Conservation (phyloP, 2,888 invertebrate genomes). For the Augochlorella aurata region DNA sequence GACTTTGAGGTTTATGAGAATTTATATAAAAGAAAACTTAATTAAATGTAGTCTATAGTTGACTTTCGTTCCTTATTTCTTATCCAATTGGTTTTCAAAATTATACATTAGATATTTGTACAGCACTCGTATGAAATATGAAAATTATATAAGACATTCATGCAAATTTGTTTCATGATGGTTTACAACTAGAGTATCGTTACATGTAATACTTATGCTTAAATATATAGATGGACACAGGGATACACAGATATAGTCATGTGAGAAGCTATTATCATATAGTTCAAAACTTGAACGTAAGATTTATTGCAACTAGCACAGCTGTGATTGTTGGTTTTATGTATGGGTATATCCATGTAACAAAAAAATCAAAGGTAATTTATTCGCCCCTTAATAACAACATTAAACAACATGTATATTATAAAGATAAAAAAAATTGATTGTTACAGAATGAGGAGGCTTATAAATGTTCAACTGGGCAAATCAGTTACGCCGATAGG, state of each 20-base stretch:
- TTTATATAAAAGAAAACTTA: not conserved
- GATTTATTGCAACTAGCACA: not conserved
- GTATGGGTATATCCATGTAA: too few species aligned
- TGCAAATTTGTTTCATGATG: not conserved
- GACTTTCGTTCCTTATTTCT: not conserved
- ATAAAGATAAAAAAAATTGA: slow-evolving; percentile 81
- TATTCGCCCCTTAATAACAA: not conserved
- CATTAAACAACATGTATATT: too few species aligned
- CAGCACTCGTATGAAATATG: not conserved
- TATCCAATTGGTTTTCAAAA: not conserved
- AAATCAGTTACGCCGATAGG: slow-evolving; percentile 90
- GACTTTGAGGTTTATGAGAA: not conserved
- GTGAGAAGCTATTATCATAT: slow-evolving; percentile 84
- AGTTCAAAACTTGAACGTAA: not conserved
- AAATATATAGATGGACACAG: slow-evolving; percentile 89
- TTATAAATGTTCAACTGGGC: slow-evolving; percentile 86
- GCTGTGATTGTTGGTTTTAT: too few species aligned
- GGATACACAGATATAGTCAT: slow-evolving; percentile 88
- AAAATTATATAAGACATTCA: slow-evolving; percentile 42
- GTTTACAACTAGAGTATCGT: too few species aligned
- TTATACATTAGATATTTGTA: too few species aligned
- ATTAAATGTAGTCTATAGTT: not conserved
- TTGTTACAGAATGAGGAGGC: slow-evolving; percentile 83
- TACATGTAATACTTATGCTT: not conserved
- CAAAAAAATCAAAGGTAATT: accelerated